Conservation (phyloP, 2,888 invertebrate species). For the Beris morrisii region DNA sequence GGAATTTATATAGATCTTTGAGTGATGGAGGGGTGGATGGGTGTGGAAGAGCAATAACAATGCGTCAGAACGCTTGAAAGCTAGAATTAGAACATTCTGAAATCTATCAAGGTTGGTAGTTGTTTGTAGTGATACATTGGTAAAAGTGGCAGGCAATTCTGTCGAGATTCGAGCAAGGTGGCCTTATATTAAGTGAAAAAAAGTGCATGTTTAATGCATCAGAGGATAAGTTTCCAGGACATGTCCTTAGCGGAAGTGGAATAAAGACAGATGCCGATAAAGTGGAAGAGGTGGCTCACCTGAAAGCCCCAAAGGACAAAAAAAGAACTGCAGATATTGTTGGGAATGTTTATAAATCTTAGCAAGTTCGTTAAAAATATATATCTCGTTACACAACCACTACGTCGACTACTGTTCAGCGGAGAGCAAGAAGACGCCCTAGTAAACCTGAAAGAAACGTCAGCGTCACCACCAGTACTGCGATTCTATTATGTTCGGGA, state of each 20-base stretch:
- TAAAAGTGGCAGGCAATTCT: too few relatives aligned
- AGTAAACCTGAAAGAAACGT: slow-evolving; percentile 34
- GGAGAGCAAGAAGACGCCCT: slow-evolving; percentile 32
- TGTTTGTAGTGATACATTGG: too few relatives aligned
- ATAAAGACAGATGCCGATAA: too few relatives aligned
- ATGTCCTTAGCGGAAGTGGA: slow-evolving; percentile 26
- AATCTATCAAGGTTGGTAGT: too few relatives aligned
- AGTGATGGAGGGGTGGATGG: too few relatives aligned
- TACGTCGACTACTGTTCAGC: slow-evolving; percentile 35
- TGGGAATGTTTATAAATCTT: slow-evolving; percentile 39
- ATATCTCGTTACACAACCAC: slow-evolving; percentile 23
- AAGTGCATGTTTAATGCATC: too few relatives aligned
- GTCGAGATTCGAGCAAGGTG: too few relatives aligned
- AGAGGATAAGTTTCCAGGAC: slow-evolving; percentile 34
- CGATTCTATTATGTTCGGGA: slow-evolving; percentile 39
- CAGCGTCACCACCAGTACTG: slow-evolving; percentile 36
- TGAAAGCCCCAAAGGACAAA: slow-evolving; percentile 35
- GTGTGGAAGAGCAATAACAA: too few relatives aligned
- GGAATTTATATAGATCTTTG: too few relatives aligned
- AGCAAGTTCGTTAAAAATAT: slow-evolving; percentile 40
- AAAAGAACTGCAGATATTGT: slow-evolving; percentile 39
- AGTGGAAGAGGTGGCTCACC: slow-evolving; percentile 32
- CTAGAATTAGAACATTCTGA: too few relatives aligned
- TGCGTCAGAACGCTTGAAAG: too few relatives aligned
- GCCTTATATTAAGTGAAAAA: too few relatives aligned